phyloP scores from a whole-genome alignment of 2,113 vertebrate species.

The Pollachius pollachius region DNA sequence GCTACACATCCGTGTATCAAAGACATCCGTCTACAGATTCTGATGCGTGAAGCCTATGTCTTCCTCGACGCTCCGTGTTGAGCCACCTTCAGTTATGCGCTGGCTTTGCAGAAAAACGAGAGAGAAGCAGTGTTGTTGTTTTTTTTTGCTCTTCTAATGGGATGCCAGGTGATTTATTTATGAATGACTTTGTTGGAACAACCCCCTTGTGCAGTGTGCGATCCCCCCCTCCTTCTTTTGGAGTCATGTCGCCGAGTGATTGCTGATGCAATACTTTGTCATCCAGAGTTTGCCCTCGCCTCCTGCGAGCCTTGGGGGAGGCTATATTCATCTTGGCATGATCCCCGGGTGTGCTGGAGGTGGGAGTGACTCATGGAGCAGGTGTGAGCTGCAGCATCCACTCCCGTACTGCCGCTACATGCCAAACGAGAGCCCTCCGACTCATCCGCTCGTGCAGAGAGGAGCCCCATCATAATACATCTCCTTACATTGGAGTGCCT shows the following conservation, averaged over 20 bases:
- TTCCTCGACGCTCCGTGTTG: constrained; percentile 21
- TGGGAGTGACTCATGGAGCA: constrained; percentile 72
- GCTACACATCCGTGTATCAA: too few relatives aligned
- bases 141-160: constrained; percentile 69
- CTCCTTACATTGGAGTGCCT: constrained; percentile 57
- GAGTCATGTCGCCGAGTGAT: constrained; percentile 77
- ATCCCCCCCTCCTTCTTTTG: constrained; percentile 58
- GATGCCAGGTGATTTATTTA: constrained; percentile 78
- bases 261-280: constrained; percentile 83
- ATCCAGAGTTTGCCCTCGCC: constrained; percentile 76
- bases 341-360: constrained; percentile 71
- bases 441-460: constrained; percentile 65
- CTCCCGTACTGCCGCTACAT: constrained; percentile 66
- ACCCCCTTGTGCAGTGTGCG: constrained; percentile 65
- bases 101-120: constrained; percentile 65
- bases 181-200: constrained; percentile 77
- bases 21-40: too few relatives aligned
- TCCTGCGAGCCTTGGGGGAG: constrained; percentile 74
- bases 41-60: constrained; percentile 16
- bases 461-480: constrained; percentile 68
- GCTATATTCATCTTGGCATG: constrained; percentile 75
- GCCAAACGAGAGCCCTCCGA: constrained; percentile 66
- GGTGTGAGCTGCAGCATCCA: constrained; percentile 70
- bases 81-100: constrained; percentile 53
- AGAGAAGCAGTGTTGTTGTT: constrained; percentile 63